Percentiles rank a stretch among this genome's conserved stretches.
Evolutionary conservation across 2,888 invertebrate species (phyloP).

Genomic region (Chalcis sispes): DNA sequence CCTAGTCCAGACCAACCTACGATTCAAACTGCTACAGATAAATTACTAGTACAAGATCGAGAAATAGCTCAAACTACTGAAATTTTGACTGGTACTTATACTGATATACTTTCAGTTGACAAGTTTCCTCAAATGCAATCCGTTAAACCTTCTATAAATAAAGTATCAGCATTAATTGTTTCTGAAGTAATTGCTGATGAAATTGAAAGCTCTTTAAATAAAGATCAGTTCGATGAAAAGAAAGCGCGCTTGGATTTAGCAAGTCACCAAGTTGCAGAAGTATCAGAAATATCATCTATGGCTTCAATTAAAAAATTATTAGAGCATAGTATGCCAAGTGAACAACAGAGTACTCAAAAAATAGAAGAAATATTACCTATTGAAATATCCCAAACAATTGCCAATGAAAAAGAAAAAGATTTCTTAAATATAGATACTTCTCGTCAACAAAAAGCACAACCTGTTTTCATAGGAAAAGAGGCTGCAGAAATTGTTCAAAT

Average conservation of each 20-base stretch:
- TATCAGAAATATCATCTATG: conserved; percentile 67
- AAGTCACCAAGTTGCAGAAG: conserved; percentile 72
- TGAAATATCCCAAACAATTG: conserved; percentile 62
- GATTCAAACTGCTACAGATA: conserved; percentile 69
- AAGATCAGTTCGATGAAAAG: conserved; percentile 52
- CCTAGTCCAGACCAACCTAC: conserved; percentile 60
- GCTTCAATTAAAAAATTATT: conserved; percentile 60
- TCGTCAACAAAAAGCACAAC: conserved; percentile 58
- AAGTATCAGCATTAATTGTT: conserved; percentile 59
- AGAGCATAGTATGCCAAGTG: conserved; percentile 53
- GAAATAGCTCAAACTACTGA: conserved; percentile 66
- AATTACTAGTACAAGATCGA: conserved; percentile 71
- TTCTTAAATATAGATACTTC: conserved; percentile 51
- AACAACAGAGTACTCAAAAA: conserved; percentile 59
- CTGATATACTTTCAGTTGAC: conserved; percentile 46
- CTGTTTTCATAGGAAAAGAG: conserved; percentile 70
- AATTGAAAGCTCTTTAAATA: conserved; percentile 63
- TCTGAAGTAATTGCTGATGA: conserved; percentile 63
- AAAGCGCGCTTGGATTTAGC: conserved; percentile 62
- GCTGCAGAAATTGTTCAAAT: conserved; percentile 71
- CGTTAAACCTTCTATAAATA: conserved; percentile 46
- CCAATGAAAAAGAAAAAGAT: conserved; percentile 63
- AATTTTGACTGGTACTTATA: conserved; percentile 58
- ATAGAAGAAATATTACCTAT: conserved; percentile 66
- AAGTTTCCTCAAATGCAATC: conserved; percentile 56